These are phyloP conservation scores for Xylocampa areola DNA, from an alignment of 2,888 invertebrate genomes.

Conservation along the genomic window DNA sequence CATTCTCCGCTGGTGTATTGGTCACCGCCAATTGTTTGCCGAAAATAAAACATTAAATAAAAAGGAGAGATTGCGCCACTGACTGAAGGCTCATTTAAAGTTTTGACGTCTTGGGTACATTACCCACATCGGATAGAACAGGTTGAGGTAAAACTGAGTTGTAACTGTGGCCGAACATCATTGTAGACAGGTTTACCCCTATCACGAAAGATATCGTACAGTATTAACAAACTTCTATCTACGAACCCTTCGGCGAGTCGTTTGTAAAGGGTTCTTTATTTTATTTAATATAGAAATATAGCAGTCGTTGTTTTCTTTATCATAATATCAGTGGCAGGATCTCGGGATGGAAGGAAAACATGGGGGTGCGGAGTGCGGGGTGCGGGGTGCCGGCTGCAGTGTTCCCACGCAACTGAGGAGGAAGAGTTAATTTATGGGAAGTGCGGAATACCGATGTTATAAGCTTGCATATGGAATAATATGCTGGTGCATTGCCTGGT, in stretches of 20 bases:
- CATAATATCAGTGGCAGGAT: constrained; percentile 46
- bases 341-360: constrained; percentile 54
- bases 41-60: too few species aligned
- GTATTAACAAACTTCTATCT: background rate
- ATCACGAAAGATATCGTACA: background rate
- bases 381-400: constrained; percentile 39
- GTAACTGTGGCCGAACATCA: background rate
- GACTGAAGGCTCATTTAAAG: too few species aligned
- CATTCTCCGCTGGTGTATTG: too few species aligned
- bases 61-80: too few species aligned
- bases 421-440: constrained; percentile 30
- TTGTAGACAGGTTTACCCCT: background rate
- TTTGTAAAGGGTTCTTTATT: constrained; percentile 12
- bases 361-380: constrained; percentile 39
- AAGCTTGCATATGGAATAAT: constrained; percentile 16
- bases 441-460: constrained; percentile 21
- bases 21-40: too few species aligned
- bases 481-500: constrained; percentile 20
- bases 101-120: too few species aligned
- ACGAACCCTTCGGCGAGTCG: constrained; percentile 1
- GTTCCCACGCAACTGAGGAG: constrained; percentile 46
- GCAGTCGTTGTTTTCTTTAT: constrained; percentile 40
- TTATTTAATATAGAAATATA: constrained; percentile 19
- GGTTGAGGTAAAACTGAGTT: background rate
- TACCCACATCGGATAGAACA: background rate